Evolutionary conservation across 2,113 vertebrate genomes (phyloP).

Genomic region (Eudyptes chrysolophus): DNA sequence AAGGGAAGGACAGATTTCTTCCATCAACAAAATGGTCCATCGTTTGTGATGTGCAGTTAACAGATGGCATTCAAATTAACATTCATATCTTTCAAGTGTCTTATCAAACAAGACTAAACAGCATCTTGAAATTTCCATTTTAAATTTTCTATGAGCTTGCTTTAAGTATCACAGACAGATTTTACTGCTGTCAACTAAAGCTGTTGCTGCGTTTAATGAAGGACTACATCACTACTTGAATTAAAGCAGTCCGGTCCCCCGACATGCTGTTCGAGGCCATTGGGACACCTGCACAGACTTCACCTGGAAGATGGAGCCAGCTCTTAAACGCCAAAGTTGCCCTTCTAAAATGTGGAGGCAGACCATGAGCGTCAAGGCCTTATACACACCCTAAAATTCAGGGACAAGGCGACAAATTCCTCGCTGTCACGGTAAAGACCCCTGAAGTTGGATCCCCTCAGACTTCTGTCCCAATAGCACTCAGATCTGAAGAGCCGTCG

Average conservation of each 20-base stretch:
- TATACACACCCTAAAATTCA: background rate
- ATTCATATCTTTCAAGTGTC: conserved; percentile 48
- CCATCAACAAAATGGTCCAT: conserved; percentile 33
- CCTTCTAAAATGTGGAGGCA: background rate
- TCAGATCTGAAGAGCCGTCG: fast-evolving
- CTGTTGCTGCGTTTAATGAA: conserved; percentile 25
- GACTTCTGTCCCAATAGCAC: background rate
- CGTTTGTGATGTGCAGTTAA: background rate
- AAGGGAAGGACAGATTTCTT: background rate
- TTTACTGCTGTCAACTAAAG: conserved; percentile 32
- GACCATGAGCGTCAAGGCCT: background rate
- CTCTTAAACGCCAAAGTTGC: background rate
- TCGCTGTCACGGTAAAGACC: fast-evolving
- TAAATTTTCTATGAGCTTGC: conserved; percentile 11
- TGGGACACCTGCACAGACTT: background rate
- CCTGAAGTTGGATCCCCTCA: background rate
- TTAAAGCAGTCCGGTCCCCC: background rate
- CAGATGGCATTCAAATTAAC: conserved; percentile 34
- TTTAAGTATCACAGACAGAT: conserved; percentile 15
- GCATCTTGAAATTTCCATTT: conserved; percentile 60
- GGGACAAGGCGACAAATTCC: background rate
- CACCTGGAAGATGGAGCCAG: background rate
- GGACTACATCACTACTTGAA: background rate
- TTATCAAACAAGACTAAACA: conserved; percentile 63
- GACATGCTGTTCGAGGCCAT: background rate